These are phyloP conservation scores for Chouioia cunea DNA, from an alignment of 2,888 invertebrate species.

Conservation along the genomic window DNA sequence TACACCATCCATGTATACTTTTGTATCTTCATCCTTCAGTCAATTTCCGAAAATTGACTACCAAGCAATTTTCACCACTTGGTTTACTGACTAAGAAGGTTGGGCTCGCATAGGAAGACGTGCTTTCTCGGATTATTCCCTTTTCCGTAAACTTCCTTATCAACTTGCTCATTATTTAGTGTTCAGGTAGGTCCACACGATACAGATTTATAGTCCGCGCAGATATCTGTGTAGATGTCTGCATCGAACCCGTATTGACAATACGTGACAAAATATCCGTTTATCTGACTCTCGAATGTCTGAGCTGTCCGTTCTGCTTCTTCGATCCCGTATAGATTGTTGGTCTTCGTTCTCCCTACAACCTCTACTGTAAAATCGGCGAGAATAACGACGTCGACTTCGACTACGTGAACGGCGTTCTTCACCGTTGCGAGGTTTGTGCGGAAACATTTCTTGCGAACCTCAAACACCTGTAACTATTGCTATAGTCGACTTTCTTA, in stretches of 20 bases:
- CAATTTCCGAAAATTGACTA: background rate
- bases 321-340: background rate
- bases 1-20: constrained; percentile 50
- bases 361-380: background rate
- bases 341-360: background rate
- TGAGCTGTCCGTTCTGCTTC: background rate
- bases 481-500: background rate
- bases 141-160: background rate
- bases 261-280: constrained; percentile 41
- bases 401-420: background rate
- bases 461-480: too few species aligned
- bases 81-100: background rate
- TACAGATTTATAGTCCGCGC: too few species aligned
- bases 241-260: constrained; percentile 31
- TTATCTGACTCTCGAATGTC: constrained; percentile 26
- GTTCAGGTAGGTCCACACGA: background rate
- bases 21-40: constrained; percentile 52
- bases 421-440: background rate
- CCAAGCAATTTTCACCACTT: background rate
- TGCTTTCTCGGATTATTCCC: constrained; percentile 1
- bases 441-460: background rate
- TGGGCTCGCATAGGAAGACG: constrained; percentile 1
- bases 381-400: background rate
- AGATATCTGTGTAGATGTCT: too few species aligned
- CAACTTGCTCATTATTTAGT: background rate